phyloP scores from a whole-genome alignment of 2,113 vertebrate genomes.

The Tachysurus fulvidraco region DNA sequence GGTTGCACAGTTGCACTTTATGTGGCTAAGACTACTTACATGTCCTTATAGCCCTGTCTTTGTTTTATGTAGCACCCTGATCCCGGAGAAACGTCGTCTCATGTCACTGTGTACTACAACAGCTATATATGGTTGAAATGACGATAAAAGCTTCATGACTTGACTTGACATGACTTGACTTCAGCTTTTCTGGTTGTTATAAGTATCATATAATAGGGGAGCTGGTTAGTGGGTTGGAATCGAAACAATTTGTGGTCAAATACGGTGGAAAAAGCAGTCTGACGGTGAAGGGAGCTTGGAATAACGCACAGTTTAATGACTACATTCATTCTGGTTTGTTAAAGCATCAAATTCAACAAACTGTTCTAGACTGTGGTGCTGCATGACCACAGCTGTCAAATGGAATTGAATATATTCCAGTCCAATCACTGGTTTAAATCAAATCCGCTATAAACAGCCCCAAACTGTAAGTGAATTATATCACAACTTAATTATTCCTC shows the following conservation, averaged over 20 bases:
- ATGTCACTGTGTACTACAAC: too few species aligned
- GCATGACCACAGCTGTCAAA: constrained; percentile 9
- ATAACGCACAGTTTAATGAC: neutral
- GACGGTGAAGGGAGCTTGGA: neutral
- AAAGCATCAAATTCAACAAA: neutral
- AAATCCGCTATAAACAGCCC: neutral
- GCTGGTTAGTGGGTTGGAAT: neutral
- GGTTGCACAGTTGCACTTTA: too few species aligned
- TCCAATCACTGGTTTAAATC: neutral
- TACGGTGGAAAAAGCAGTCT: neutral
- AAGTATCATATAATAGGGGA: neutral
- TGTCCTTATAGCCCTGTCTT: too few species aligned
- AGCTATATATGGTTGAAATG: too few species aligned
- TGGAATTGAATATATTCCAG: neutral
- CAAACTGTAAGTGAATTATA: constrained; percentile 15
- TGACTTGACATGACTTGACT: too few species aligned
- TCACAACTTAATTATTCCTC: constrained; percentile 40
- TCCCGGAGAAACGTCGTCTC: too few species aligned
- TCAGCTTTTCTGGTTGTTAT: neutral
- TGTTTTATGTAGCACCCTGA: too few species aligned
- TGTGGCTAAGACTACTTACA: too few species aligned
- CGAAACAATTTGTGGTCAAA: neutral
- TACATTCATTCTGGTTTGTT: neutral
- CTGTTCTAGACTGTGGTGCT: neutral
- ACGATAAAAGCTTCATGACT: too few species aligned